Conservation (phyloP, 53 echinoderm and acorn worm species). For the Antedon mediterranea region DNA sequence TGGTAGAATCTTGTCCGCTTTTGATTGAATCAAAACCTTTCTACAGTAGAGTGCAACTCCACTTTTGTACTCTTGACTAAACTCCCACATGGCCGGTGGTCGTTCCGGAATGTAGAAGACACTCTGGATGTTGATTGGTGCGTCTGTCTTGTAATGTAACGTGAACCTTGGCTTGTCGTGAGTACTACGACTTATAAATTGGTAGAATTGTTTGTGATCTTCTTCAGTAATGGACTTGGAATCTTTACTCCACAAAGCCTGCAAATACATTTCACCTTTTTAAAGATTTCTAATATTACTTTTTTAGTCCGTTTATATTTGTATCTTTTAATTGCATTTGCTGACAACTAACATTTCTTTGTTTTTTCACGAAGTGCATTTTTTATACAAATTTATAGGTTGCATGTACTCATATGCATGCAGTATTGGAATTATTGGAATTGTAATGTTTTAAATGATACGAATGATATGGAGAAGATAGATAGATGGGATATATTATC, state of each 20-base stretch:
- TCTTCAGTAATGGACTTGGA: constrained; percentile 51
- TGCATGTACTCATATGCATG: too few species aligned
- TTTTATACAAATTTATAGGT: too few species aligned
- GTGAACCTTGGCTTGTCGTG: constrained; percentile 85
- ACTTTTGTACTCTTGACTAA: constrained; percentile 64
- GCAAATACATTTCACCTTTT: background rate
- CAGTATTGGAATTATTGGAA: too few species aligned
- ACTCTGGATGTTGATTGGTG: constrained; percentile 77
- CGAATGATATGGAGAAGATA: too few species aligned
- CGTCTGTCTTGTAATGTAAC: constrained; percentile 85
- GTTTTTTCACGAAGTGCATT: too few species aligned
- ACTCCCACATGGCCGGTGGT: constrained; percentile 89
- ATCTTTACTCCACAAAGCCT: constrained; percentile 80
- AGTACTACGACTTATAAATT: constrained; percentile 73
- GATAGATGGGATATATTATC: too few species aligned
- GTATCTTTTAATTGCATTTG: too few species aligned
- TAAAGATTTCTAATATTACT: too few species aligned
- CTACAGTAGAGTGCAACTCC: constrained; percentile 85
- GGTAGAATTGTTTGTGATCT: constrained; percentile 76
- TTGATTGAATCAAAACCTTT: constrained; percentile 75
- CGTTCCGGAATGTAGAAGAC: constrained; percentile 80
- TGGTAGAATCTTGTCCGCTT: constrained; percentile 79
- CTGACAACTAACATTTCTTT: too few species aligned
- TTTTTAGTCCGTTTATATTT: too few species aligned
- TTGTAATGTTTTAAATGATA: too few species aligned